Evolutionary conservation across 1,140 invertebrate genomes (phyloP).

Genomic region (Drosophila tsacasi): DNA sequence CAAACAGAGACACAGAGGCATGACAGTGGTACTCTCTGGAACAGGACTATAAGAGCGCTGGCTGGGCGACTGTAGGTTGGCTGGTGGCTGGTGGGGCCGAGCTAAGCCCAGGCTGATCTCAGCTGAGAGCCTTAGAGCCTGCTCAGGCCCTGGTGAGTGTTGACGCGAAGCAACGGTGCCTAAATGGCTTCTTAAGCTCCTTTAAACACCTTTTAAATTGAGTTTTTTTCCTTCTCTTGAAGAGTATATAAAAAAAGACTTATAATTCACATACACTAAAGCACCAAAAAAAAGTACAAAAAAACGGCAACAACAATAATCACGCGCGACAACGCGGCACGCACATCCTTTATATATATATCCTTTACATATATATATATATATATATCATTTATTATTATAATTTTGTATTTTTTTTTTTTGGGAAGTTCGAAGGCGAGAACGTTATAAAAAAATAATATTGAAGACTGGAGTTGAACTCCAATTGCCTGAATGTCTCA

Average conservation of each 20-base stretch:
- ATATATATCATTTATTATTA: background rate
- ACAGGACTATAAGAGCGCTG: background rate
- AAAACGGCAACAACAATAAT: constrained; percentile 24
- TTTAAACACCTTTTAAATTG: constrained; percentile 66
- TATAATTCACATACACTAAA: constrained; percentile 21
- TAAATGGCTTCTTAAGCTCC: constrained; percentile 44
- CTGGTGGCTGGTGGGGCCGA: background rate
- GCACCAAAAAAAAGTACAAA: constrained; percentile 29
- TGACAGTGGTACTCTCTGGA: constrained; percentile 19
- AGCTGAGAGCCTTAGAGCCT: constrained; percentile 1
- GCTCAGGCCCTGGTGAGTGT: constrained; percentile 14
- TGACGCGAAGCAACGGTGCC: constrained; percentile 23
- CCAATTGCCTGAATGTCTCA: constrained; percentile 4
- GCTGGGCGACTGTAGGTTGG: background rate
- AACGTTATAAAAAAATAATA: constrained; percentile 3
- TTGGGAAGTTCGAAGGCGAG: constrained; percentile 4
- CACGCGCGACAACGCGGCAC: constrained; percentile 56
- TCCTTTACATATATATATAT: background rate
- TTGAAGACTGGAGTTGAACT: constrained; percentile 21
- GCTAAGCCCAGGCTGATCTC: constrained; percentile 14
- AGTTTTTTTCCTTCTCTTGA: constrained; percentile 10
- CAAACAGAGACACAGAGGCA: constrained; percentile 58
- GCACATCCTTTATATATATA: constrained; percentile 14
- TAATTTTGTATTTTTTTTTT: background rate
- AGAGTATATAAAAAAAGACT: constrained; percentile 3